Percentiles rank a stretch among this genome's conserved stretches.
Conservation (phyloP, 2,797 vertebrate species). For the Ibycter americanus region DNA sequence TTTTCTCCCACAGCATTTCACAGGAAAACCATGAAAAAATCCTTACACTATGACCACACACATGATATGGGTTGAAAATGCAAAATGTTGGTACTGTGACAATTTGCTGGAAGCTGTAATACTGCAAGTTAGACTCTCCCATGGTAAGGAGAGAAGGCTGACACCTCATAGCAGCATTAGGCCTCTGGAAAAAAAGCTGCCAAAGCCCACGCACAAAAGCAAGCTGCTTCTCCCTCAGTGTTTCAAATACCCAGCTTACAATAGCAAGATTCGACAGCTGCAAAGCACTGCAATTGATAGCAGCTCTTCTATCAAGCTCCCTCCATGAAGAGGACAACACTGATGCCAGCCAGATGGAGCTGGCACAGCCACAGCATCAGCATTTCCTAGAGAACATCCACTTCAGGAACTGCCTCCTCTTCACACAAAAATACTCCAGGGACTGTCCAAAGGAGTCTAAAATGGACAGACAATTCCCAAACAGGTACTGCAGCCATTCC, state of each 20-base stretch:
- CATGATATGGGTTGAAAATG: background rate
- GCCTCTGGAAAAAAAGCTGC: background rate
- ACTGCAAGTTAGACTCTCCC: background rate
- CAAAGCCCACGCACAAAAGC: background rate
- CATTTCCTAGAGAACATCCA: background rate
- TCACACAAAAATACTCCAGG: background rate
- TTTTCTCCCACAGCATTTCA: background rate
- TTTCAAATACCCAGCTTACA: background rate
- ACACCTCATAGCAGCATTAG: background rate
- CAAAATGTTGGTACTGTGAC: background rate
- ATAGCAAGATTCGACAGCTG: background rate
- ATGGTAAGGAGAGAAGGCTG: background rate
- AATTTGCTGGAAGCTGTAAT: background rate
- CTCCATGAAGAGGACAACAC: background rate
- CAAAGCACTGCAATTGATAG: background rate
- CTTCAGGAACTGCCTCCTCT: background rate
- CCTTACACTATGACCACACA: fast-evolving
- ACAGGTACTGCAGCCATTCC: background rate
- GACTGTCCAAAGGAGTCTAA: background rate
- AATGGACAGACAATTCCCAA: background rate
- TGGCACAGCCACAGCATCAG: background rate
- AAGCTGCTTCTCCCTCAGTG: background rate
- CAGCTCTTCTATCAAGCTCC: background rate
- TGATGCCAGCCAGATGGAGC: background rate
- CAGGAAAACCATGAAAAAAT: background rate